Percentiles rank a stretch among this genome's conserved stretches.
Evolutionary conservation across 2,113 vertebrate species (phyloP).

Genomic region (Kryptolebias marmoratus): DNA sequence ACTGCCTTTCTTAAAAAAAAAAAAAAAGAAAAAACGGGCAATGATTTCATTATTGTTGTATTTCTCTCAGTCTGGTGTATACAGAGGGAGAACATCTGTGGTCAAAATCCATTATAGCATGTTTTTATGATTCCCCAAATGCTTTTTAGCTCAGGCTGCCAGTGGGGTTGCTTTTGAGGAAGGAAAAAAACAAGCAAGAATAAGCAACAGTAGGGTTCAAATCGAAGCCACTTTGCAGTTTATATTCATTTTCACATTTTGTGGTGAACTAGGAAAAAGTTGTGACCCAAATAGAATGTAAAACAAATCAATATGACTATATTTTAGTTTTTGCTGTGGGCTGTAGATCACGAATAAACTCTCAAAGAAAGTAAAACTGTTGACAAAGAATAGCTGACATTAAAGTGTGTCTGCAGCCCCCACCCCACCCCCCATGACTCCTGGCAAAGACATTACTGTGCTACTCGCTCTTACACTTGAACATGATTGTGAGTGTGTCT

Average conservation of each 20-base stretch:
- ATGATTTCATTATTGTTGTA: slow-evolving; percentile 63
- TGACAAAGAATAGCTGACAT: slow-evolving; percentile 55
- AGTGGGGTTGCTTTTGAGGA: slow-evolving; percentile 45
- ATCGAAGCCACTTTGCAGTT: slow-evolving; percentile 65
- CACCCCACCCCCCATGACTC: slow-evolving; percentile 50
- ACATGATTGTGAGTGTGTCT: slow-evolving; percentile 46
- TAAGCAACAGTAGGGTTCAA: slow-evolving; percentile 62
- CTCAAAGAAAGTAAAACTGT: slow-evolving; percentile 66
- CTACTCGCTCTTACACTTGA: slow-evolving; percentile 46
- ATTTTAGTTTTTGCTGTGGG: slow-evolving; percentile 67
- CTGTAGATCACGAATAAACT: slow-evolving; percentile 58
- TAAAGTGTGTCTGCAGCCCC: slow-evolving; percentile 60
- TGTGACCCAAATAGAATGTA: slow-evolving; percentile 50
- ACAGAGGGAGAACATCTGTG: slow-evolving; percentile 44
- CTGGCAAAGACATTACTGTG: slow-evolving; percentile 84
- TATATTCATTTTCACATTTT: slow-evolving; percentile 63
- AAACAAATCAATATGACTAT: slow-evolving; percentile 60
- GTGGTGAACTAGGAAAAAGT: slow-evolving; percentile 52
- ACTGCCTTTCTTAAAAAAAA: slow-evolving; percentile 50
- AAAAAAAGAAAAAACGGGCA: slow-evolving; percentile 26
- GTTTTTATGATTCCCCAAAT: slow-evolving; percentile 64
- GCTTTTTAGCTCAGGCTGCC: slow-evolving; percentile 59
- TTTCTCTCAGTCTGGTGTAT: slow-evolving; percentile 49
- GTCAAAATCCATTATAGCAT: slow-evolving; percentile 62
- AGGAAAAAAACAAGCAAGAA: slow-evolving; percentile 52